Evolutionary conservation across 2,113 vertebrate genomes (phyloP).

Genomic region (Peromyscus polionotus): DNA sequence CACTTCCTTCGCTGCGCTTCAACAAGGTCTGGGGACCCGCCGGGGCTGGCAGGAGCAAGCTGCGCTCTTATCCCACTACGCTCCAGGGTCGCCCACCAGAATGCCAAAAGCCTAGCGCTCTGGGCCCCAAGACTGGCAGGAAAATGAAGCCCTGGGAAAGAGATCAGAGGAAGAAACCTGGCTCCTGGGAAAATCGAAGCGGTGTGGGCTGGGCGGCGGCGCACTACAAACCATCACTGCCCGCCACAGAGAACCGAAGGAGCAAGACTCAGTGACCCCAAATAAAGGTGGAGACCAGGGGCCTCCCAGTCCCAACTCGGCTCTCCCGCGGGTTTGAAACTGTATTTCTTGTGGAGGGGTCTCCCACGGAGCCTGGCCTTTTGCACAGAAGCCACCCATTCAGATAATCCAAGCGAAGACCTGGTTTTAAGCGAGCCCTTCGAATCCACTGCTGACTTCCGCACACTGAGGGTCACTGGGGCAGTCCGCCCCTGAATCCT

Average conservation of each 20-base stretch:
- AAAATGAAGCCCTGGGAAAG: not conserved
- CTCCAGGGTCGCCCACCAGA: not conserved
- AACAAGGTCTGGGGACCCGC: fast-evolving
- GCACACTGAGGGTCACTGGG: too few relatives aligned
- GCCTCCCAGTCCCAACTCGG: not conserved
- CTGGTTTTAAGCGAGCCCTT: not conserved
- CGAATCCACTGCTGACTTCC: too few relatives aligned
- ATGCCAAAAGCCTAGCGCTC: not conserved
- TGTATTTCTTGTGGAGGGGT: not conserved
- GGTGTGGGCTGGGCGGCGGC: fast-evolving
- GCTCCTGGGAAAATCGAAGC: not conserved
- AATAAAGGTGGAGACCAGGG: too few relatives aligned
- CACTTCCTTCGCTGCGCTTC: fast-evolving
- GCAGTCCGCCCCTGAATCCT: fast-evolving
- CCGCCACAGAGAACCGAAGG: not conserved
- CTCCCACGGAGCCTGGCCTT: not conserved
- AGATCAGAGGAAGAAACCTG: not conserved
- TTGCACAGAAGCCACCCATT: not conserved
- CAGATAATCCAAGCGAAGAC: not conserved
- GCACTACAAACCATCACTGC: not conserved
- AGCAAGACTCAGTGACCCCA: not conserved
- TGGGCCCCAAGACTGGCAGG: not conserved
- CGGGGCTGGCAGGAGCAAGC: not conserved
- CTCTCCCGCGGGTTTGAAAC: fast-evolving
- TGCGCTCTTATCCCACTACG: not conserved